Evolutionary conservation across 2,888 invertebrate species (phyloP), one percentile per base, ranked within the genome.

Genomic region (Geophilus truncorum): DNA sequence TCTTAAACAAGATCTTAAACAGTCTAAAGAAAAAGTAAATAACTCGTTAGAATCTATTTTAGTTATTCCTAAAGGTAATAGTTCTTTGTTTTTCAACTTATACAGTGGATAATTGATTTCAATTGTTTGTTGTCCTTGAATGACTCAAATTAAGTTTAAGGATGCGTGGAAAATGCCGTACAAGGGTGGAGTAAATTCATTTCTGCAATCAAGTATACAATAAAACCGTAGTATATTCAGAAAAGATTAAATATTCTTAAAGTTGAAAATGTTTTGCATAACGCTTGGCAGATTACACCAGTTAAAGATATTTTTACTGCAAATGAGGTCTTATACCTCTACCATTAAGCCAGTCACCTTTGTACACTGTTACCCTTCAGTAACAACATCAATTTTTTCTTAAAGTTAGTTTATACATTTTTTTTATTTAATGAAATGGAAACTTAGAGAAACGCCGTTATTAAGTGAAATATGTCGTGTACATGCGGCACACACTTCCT

Each of bases 141-240:
- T 70, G 70, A 70, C 70, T 70, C 70, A 70, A 70, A 45, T 25
- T 25, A 28, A 25, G 28, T 25, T 70, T 25, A 70, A 70, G 25
- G 70, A 70, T 70, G 70, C 70, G n/a, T 70, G 70, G 28, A 70
- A 70, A 70, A n/a, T n/a, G n/a, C n/a, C n/a, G n/a, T n/a, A n/a
- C n/a, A 6, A 62, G 21, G 57, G 57, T 62, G 57, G 57, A 62
- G 57, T 21, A 62, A 62, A 18, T 18, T 23, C 18, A 62, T 57
- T 57, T 57, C 1, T 18, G n/a, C 15, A 62, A 62, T 18, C 21
- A 62, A 18, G 6, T 40, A 12, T n/a, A 40, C n/a, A n/a, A n/a
- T n/a, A n/a, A n/a, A n/a, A n/a, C n/a, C n/a, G n/a, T n/a, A n/a
- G n/a, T n/a, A n/a, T n/a, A n/a, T n/a, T n/a, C n/a, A n/a, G n/a